phyloP scores from a whole-genome alignment of 2,888 invertebrate species.

The Aphidoletes aphidimyza region DNA sequence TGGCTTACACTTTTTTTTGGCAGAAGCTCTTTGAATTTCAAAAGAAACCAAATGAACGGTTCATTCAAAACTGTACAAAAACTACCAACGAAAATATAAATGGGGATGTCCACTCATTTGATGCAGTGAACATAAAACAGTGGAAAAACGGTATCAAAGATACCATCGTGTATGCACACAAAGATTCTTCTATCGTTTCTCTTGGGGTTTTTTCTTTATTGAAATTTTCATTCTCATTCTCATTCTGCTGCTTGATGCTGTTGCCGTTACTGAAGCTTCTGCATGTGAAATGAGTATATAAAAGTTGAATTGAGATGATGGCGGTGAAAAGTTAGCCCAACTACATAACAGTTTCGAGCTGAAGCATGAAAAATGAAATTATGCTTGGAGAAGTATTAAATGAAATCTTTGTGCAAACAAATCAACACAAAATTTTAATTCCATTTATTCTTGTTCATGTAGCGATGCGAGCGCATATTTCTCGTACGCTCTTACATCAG shows the following conservation, averaged over 20 bases:
- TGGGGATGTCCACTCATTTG: constrained; percentile 30
- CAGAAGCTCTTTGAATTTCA: neutral
- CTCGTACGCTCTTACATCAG: neutral
- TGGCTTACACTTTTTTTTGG: neutral
- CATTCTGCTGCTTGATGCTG: too few relatives aligned
- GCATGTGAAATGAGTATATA: neutral
- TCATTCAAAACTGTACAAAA: neutral
- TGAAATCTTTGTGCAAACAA: constrained; percentile 36
- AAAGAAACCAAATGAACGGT: neutral
- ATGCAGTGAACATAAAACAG: neutral
- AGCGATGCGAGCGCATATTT: constrained; percentile 4
- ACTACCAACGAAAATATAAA: constrained; percentile 8
- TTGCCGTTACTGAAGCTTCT: too few relatives aligned
- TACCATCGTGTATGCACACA: neutral
- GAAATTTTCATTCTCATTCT: neutral
- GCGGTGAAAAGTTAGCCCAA: neutral
- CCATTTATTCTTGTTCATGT: constrained; percentile 17
- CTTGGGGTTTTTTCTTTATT: too few relatives aligned
- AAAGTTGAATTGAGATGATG: neutral
- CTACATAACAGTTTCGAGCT: neutral
- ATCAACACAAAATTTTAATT: constrained; percentile 36
- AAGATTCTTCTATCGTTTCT: neutral
- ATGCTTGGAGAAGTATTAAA: constrained; percentile 31
- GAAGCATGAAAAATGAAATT: constrained; percentile 36
- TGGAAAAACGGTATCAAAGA: neutral